phyloP scores from a whole-genome alignment of 37 sponge, comb jelly and placozoan genomes.

The Oopsacas minuta region DNA sequence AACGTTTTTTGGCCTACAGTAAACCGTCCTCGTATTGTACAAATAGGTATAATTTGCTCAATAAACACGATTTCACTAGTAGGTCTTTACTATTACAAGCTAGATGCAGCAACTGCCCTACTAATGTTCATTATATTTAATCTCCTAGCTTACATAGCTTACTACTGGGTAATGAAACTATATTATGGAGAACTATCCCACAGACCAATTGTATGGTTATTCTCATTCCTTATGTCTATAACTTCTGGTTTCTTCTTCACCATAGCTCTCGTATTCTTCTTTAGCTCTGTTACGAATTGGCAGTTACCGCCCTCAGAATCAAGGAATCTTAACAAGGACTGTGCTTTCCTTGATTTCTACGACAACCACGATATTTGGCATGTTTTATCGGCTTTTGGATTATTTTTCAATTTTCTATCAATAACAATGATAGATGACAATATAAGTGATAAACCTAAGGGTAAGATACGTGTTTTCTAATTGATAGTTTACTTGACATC shows the following conservation, averaged over 20 bases:
- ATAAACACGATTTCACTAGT: background rate
- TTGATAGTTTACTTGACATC: background rate
- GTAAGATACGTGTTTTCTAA: background rate
- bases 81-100: background rate
- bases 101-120: background rate
- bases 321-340: conserved; percentile 42
- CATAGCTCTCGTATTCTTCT: conserved; percentile 52
- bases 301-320: conserved; percentile 52
- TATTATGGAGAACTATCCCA: background rate
- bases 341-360: conserved; percentile 65
- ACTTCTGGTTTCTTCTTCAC: conserved; percentile 6
- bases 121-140: background rate
- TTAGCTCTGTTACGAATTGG: conserved; percentile 46
- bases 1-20: background rate
- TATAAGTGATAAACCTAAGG: background rate
- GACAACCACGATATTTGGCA: conserved; percentile 96
- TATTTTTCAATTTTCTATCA: conserved; percentile 75
- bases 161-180: background rate
- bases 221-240: background rate
- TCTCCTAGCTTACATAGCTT: background rate
- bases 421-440: conserved; percentile 17
- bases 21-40: background rate
- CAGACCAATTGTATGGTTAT: background rate
- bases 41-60: background rate
- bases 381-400: conserved; percentile 78